Evolutionary conservation across 2,888 invertebrate genomes (phyloP).

Genomic region (Falcaria lacertinaria): DNA sequence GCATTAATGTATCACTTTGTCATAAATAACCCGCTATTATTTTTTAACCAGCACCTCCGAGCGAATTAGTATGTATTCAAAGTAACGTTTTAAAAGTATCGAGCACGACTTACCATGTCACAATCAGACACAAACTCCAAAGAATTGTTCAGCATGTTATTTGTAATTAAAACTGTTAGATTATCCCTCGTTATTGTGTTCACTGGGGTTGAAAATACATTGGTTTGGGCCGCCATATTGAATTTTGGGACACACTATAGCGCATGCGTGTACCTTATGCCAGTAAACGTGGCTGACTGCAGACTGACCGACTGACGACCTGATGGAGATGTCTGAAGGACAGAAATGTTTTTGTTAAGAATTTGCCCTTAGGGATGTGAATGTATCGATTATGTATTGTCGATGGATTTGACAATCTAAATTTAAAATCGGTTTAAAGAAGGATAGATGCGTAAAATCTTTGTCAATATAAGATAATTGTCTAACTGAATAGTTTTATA

Average conservation of each 20-base stretch:
- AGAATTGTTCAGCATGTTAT: constrained; percentile 54
- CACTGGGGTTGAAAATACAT: constrained; percentile 45
- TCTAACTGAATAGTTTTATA: no score
- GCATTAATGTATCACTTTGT: no score
- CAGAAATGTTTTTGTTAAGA: background rate
- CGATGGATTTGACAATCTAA: background rate
- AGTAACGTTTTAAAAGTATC: no score
- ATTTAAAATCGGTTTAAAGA: no score
- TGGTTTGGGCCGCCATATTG: constrained; percentile 38
- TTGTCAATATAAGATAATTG: no score
- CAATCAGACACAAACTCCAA: constrained; percentile 45
- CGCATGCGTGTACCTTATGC: constrained; percentile 2
- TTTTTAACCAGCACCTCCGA: no score
- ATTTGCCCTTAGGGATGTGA: background rate
- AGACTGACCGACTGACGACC: background rate
- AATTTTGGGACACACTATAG: constrained; percentile 5
- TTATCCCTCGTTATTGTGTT: constrained; percentile 52
- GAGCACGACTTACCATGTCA: constrained; percentile 36
- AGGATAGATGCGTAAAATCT: no score
- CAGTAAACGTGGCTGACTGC: background rate
- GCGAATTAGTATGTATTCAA: no score
- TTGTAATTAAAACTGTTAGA: constrained; percentile 47
- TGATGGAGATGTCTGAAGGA: no score
- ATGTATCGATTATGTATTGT: background rate
- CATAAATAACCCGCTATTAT: no score